Percentiles rank a stretch among this genome's conserved stretches.
phyloP scores from a whole-genome alignment of 2,888 invertebrate species.

The Mellilla xanthometata region DNA sequence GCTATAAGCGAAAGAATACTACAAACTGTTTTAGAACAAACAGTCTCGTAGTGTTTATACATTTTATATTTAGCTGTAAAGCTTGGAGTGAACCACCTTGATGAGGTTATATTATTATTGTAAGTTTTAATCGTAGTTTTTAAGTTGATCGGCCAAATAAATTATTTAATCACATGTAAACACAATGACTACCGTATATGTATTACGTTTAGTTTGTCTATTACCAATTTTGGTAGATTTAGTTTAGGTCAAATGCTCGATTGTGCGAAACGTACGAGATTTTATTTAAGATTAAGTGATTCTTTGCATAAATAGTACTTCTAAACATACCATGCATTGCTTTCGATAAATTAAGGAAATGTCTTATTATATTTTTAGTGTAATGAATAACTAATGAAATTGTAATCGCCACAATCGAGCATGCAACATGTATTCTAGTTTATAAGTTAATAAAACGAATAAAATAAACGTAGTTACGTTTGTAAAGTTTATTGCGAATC shows the following conservation, averaged over 20 bases:
- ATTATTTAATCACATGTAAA: slow-evolving; percentile 41
- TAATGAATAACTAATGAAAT: too few species aligned
- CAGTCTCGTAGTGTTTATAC: slow-evolving; percentile 6
- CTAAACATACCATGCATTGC: too few species aligned
- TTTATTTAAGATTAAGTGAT: too few species aligned
- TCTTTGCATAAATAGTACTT: too few species aligned
- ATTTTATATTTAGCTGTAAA: slow-evolving; percentile 12
- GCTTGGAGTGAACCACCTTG: slow-evolving; percentile 5
- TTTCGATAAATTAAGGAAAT: too few species aligned
- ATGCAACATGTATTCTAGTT: slow-evolving; percentile 7
- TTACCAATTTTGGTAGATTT: slow-evolving; percentile 36
- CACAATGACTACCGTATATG: slow-evolving; percentile 49
- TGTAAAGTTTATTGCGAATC: slow-evolving; percentile 59
- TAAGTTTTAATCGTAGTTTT: slow-evolving; percentile 32
- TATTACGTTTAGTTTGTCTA: slow-evolving; percentile 49
- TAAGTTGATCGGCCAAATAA: slow-evolving; percentile 59
- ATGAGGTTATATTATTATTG: not conserved
- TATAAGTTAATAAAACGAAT: slow-evolving; percentile 41
- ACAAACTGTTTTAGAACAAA: slow-evolving; percentile 17
- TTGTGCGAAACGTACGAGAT: slow-evolving; percentile 15
- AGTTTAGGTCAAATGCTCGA: slow-evolving; percentile 28
- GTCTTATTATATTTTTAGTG: too few species aligned
- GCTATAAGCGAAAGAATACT: slow-evolving; percentile 6
- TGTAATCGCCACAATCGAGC: too few species aligned
- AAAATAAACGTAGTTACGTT: slow-evolving; percentile 57